Percentiles rank a stretch among this genome's conserved stretches.
Conservation (phyloP, 64 coral and sea anemone genomes). For the Cladopsammia gracilis region DNA sequence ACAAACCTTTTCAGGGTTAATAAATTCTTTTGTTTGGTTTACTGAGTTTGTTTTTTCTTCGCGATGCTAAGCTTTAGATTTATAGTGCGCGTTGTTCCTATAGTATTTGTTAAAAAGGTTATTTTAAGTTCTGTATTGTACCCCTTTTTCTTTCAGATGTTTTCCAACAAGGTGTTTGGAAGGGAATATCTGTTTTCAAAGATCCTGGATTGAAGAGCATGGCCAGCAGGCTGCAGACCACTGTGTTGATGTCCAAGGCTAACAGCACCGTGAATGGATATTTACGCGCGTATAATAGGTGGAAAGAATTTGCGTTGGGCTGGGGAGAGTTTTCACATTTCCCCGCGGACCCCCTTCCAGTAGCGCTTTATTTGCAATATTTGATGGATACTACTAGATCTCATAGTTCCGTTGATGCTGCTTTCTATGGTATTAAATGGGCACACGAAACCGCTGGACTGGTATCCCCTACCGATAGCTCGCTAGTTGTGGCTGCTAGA, state of each 20-base stretch:
- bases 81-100: too few species aligned
- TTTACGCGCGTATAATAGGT: not conserved
- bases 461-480: slow-evolving; percentile 21
- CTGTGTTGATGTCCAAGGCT: too few species aligned
- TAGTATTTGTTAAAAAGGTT: too few species aligned
- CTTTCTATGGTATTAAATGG: slow-evolving; percentile 52
- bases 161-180: slow-evolving; percentile 41
- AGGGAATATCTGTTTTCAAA: not conserved
- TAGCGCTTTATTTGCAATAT: slow-evolving; percentile 41
- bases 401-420: slow-evolving; percentile 23
- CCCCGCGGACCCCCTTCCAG: slow-evolving; percentile 21
- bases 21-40: not conserved
- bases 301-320: too few species aligned
- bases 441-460: slow-evolving; percentile 27
- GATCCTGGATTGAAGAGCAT: slow-evolving; percentile 35
- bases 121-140: too few species aligned
- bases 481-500: not conserved
- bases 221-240: not conserved
- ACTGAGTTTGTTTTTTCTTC: not conserved
- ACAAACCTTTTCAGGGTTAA: not conserved
- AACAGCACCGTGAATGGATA: slow-evolving; percentile 29
- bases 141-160: slow-evolving; percentile 43
- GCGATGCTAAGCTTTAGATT: too few species aligned
- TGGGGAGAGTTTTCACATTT: not conserved
- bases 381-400: slow-evolving; percentile 35